Evolutionary conservation across 2,113 vertebrate genomes (phyloP).

Genomic region (Gobius niger): DNA sequence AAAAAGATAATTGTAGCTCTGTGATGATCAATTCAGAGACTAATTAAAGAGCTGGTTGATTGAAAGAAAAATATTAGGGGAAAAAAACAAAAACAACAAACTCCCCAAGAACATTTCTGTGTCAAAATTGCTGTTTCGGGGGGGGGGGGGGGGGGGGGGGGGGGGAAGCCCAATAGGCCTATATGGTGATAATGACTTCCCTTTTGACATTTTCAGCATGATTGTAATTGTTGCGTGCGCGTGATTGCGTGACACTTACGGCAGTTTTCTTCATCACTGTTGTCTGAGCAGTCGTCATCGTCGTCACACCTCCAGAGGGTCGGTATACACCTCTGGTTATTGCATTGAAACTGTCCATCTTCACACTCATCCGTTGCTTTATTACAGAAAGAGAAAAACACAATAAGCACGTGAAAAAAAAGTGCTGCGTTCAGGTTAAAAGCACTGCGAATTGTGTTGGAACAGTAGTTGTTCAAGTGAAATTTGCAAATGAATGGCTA

Average conservation of each 20-base stretch:
- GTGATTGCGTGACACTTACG: conserved; percentile 81
- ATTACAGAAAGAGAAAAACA: conserved; percentile 20
- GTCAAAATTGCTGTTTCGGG: too few relatives aligned
- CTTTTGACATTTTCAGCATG: background rate
- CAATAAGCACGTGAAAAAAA: conserved; percentile 30
- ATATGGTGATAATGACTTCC: too few relatives aligned
- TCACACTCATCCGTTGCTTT: conserved; percentile 84
- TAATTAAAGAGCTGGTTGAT: background rate
- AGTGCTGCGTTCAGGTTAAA: conserved; percentile 17
- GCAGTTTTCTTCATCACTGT: conserved; percentile 95
- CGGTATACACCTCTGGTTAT: conserved; percentile 91
- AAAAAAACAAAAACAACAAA: background rate
- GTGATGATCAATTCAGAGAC: conserved; percentile 10
- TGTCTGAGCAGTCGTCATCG: conserved; percentile 95
- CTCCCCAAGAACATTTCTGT: too few relatives aligned
- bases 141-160: too few relatives aligned
- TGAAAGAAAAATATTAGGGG: background rate
- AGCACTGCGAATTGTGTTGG: background rate
- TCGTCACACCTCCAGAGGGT: conserved; percentile 95
- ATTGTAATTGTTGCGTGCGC: background rate
- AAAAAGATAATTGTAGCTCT: background rate
- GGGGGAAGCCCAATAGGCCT: too few relatives aligned
- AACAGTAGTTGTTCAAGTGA: conserved; percentile 45
- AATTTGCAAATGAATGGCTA: conserved; percentile 73
- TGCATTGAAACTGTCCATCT: conserved; percentile 92